Evolutionary conservation across 2,113 vertebrate genomes (phyloP).

Genomic region (Phycodurus eques): DNA sequence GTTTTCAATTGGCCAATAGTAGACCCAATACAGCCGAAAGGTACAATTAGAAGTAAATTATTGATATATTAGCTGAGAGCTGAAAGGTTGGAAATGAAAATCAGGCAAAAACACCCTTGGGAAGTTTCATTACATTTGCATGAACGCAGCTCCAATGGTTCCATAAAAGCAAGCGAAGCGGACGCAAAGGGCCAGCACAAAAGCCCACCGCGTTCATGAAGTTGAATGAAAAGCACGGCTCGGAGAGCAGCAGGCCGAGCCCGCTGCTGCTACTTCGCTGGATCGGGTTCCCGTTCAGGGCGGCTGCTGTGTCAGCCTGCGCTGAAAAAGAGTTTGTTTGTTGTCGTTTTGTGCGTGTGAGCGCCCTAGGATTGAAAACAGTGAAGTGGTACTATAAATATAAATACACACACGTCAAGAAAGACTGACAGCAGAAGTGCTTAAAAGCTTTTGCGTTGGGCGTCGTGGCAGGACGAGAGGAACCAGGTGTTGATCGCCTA

Average conservation of each 20-base stretch:
- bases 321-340: neutral
- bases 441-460: neutral
- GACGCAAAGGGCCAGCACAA: neutral
- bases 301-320: conserved; percentile 30
- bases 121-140: neutral
- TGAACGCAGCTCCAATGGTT: neutral
- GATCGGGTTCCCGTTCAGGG: conserved; percentile 56
- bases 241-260: conserved; percentile 18
- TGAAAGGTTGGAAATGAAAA: neutral
- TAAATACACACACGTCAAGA: neutral
- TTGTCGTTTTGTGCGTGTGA: conserved; percentile 9
- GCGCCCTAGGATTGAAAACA: neutral
- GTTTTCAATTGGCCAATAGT: no score
- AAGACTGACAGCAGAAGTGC: conserved; percentile 3
- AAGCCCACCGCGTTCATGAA: neutral
- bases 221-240: neutral
- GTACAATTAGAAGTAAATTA: neutral
- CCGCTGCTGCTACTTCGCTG: conserved; percentile 42
- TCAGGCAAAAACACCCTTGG: neutral
- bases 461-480: conserved; percentile 83
- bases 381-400: neutral
- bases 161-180: neutral
- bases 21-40: no score
- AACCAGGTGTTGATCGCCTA: conserved; percentile 95
- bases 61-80: no score